Base-by-base conservation (phyloP, 92 coral and sea anemone species). In the Heliopora coerulea region DNA sequence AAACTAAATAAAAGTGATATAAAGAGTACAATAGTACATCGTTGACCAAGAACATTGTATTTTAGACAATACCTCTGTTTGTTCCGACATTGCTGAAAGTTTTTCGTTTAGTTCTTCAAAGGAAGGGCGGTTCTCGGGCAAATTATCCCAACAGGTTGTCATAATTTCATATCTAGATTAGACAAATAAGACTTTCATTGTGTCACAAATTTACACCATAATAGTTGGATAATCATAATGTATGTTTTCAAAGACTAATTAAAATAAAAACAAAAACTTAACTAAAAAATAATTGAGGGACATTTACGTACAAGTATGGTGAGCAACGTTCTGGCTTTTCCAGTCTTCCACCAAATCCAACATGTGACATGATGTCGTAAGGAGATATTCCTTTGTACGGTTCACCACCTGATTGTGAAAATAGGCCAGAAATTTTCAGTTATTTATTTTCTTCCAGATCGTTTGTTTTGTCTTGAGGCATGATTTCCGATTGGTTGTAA, bases 341-440 rank as follows among this genome's bases (percentile, higher is more conserved):
- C 31, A 84, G 39, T 65, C 88, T 74, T 19, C 25, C 70, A 8
- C 88, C 88, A 8, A 59, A 67, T 44, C 74, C 74, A 14, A 67
- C 90, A 12, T 74, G 56, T 14, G 66, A 62, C 73, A 86, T 52
- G 14, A 72, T 77, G 18, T 83, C 80, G 79, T 72, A 75, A 15
- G 84, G 83, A 2, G 78, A 39, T 44, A 86, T 59, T 14, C 62
- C 73, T 49, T 78, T 60, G 63, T 86, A 86, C 0, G 90, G 90
- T 15, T 64, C 49, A 23, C 81, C 68, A 0, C 87, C 90, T 86
- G 69, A 12, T 21, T 26, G 33, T 13, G 52, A 10, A 57, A n/a
- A n/a, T n/a, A n/a, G n/a, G n/a, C n/a, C n/a, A n/a, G n/a, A n/a
- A n/a, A n/a, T n/a, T n/a, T n/a, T n/a, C n/a, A n/a, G n/a, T n/a